Evolutionary conservation across 2,797 vertebrate species (phyloP).

Genomic region (Todus mexicanus): DNA sequence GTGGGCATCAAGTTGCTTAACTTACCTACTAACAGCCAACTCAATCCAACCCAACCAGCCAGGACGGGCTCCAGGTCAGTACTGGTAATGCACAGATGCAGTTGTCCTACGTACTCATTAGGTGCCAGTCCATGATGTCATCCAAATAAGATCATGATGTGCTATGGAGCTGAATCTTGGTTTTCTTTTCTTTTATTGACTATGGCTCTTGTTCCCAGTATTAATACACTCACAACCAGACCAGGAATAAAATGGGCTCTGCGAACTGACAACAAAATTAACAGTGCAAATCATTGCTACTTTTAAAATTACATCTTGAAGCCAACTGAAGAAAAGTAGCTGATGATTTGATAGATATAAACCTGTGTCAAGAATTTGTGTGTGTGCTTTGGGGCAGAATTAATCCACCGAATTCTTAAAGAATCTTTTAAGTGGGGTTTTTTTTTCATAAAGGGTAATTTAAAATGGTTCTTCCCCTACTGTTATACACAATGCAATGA

Average conservation of each 20-base stretch:
- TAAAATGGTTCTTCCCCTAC: background rate
- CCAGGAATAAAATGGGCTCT: background rate
- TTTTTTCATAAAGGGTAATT: background rate
- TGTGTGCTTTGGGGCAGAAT: rapidly evolving
- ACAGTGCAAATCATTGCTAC: background rate
- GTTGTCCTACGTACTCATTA: background rate
- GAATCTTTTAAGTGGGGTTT: background rate
- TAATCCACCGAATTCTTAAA: background rate
- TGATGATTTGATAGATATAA: background rate
- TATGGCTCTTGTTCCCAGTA: background rate
- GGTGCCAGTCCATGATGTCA: background rate
- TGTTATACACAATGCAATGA: rapidly evolving
- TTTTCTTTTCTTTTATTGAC: background rate
- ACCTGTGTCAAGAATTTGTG: background rate
- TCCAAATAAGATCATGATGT: rapidly evolving
- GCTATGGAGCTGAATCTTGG: background rate
- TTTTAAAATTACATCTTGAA: background rate
- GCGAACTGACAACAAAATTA: background rate
- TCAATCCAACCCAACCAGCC: no score
- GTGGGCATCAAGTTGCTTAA: background rate
- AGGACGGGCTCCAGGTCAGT: background rate
- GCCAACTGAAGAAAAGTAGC: background rate
- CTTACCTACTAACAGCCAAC: no score
- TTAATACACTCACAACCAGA: background rate
- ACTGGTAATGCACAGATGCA: no score